These are phyloP conservation scores for Sebastes hopkinsi DNA, from an alignment of 2,797 vertebrate genomes.

Conservation along the genomic window DNA sequence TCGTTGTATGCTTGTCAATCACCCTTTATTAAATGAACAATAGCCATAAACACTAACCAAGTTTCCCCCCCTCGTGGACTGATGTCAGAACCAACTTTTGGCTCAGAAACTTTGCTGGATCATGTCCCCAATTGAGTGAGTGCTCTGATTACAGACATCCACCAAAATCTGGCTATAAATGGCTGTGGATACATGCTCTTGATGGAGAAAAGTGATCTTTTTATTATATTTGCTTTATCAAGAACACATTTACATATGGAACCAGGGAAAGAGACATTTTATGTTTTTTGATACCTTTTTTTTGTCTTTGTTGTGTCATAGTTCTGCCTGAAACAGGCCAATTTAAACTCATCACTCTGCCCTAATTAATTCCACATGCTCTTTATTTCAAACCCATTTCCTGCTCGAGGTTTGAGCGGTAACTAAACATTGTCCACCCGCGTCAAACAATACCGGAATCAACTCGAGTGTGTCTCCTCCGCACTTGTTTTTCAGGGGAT, in stretches of 20 bases:
- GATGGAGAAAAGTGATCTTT: conserved; percentile 34
- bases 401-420: conserved; percentile 31
- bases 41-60: conserved; percentile 32
- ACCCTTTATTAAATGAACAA: conserved; percentile 54
- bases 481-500: conserved; percentile 42
- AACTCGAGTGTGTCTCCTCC: conserved; percentile 23
- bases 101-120: conserved; percentile 32
- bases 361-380: conserved; percentile 65
- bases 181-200: background rate
- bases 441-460: conserved; percentile 43
- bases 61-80: background rate
- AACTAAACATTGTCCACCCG: conserved; percentile 35
- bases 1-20: conserved; percentile 59
- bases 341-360: conserved; percentile 46
- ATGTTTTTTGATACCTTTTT: background rate
- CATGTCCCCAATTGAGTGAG: conserved; percentile 9
- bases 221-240: conserved; percentile 50
- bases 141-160: conserved; percentile 49
- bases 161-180: background rate
- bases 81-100: conserved; percentile 40
- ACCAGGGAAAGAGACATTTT: background rate
- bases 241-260: conserved; percentile 40
- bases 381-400: conserved; percentile 33
- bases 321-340: conserved; percentile 30
- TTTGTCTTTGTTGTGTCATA: conserved; percentile 26